phyloP scores from a whole-genome alignment of 2,797 vertebrate genomes.

The Adelosebastes latens region DNA sequence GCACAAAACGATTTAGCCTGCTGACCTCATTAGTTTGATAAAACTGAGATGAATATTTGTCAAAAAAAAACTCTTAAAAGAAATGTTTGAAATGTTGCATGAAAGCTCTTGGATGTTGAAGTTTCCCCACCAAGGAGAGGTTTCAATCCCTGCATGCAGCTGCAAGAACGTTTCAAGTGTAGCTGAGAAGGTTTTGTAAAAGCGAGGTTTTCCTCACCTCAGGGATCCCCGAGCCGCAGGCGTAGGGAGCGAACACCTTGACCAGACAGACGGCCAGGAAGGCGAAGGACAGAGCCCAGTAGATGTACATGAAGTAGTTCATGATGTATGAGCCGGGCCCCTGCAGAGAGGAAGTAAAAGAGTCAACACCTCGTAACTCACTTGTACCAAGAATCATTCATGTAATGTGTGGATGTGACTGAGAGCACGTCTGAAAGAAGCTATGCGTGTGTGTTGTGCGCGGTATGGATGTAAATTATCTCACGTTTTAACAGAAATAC shows the following conservation, averaged over 20 bases:
- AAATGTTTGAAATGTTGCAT: not conserved
- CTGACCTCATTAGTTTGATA: not conserved
- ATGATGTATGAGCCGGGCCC: slow-evolving; percentile 99
- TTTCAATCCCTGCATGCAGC: not conserved
- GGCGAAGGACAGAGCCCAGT: slow-evolving; percentile 97
- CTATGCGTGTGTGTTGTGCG: not conserved
- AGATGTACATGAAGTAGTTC: slow-evolving; percentile 99
- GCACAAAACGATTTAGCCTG: not conserved
- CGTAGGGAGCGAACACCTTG: slow-evolving; percentile 97
- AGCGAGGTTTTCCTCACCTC: slow-evolving; percentile 85
- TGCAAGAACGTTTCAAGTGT: fast-evolving
- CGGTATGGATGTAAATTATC: not conserved
- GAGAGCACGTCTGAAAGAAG: not conserved
- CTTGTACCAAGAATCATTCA: not conserved
- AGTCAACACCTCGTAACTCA: not conserved
- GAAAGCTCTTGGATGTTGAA: not conserved
- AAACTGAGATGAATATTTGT: not conserved
- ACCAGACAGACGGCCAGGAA: slow-evolving; percentile 97
- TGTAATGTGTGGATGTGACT: not conserved
- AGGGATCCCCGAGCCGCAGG: slow-evolving; percentile 97
- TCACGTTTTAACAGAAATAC: not conserved
- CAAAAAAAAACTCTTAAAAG: not conserved
- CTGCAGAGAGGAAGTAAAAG: slow-evolving; percentile 71
- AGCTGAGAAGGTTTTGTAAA: not conserved
- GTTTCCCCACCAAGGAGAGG: not conserved